A percentile compares a stretch with the other conserved stretches of the same genome.
Conservation (phyloP, 2,113 vertebrate species). For the Manacus vitellinus region DNA sequence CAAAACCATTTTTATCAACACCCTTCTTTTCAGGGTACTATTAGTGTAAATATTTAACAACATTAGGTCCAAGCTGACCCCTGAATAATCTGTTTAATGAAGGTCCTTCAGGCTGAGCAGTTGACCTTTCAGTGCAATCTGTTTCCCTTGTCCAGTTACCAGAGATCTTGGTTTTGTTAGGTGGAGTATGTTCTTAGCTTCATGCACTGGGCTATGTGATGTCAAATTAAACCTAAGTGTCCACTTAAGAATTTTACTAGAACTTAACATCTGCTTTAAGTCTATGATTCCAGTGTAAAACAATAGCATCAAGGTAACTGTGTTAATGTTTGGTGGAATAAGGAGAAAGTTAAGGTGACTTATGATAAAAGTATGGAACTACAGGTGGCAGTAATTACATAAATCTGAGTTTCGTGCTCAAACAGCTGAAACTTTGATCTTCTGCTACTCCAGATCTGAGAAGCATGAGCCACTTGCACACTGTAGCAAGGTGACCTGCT, state of each 20-base stretch:
- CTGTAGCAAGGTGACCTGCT: background rate
- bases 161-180: background rate
- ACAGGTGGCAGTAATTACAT: background rate
- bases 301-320: background rate
- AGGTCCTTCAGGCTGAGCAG: background rate
- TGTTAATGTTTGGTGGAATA: background rate
- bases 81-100: background rate
- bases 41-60: background rate
- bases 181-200: background rate
- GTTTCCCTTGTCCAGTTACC: background rate
- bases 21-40: background rate
- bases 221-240: background rate
- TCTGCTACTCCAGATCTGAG: background rate
- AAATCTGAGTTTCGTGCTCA: background rate
- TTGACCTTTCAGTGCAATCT: background rate
- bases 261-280: background rate
- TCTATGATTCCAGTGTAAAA: background rate
- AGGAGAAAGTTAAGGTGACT: background rate
- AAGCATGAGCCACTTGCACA: background rate
- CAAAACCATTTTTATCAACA: background rate
- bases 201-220: background rate
- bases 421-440: background rate
- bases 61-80: background rate
- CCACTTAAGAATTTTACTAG: background rate
- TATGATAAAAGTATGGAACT: background rate